Evolutionary conservation across 2,888 invertebrate genomes (phyloP), one percentile per base, ranked within the genome.

Genomic region (Tanaodytes sp.): DNA sequence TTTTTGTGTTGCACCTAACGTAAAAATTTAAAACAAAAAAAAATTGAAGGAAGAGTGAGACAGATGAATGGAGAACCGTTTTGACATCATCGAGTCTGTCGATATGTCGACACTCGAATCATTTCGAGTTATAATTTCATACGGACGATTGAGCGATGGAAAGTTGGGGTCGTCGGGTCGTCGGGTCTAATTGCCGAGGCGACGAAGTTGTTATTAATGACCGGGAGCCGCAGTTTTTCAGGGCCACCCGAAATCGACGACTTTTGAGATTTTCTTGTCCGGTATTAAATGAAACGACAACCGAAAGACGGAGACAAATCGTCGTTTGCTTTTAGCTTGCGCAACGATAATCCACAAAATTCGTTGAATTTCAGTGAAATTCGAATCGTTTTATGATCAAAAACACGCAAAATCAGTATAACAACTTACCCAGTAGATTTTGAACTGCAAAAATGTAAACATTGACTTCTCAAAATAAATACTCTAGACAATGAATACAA

Each of bases 131-230:
- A n/a, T n/a, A n/a, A n/a, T n/a, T n/a, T n/a, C n/a, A n/a, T n/a
- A n/a, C n/a, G n/a, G n/a, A n/a, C n/a, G n/a, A n/a, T n/a, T n/a
- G n/a, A n/a, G 12, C 12, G 70, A 19, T 27, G 23, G 15, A 37
- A 51, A 52, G 30, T 46, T 18, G 18, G 15, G 37, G n/a, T n/a
- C n/a, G 58, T 46, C 46, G 67, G 67, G 78, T 77, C 78, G 79
- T 78, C 72, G 77, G 73, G 76, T 82, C 82, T 82, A 83, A 83
- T 84, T 83, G 83, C 82, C 80, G 79, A 80, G 79, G 82, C 78
- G 84, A 83, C 79, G 84, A 84, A 82, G 80, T 78, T 72, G 75
- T 82, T 76, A 84, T 82, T 84, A 84, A 84, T 83, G 84, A 80
- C 79, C 73, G 74, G 75, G 76, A 73, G 78, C 78, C 79, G 80